Base-by-base conservation (phyloP, 2,797 vertebrate genomes). In the Taeniopygia guttata region DNA sequence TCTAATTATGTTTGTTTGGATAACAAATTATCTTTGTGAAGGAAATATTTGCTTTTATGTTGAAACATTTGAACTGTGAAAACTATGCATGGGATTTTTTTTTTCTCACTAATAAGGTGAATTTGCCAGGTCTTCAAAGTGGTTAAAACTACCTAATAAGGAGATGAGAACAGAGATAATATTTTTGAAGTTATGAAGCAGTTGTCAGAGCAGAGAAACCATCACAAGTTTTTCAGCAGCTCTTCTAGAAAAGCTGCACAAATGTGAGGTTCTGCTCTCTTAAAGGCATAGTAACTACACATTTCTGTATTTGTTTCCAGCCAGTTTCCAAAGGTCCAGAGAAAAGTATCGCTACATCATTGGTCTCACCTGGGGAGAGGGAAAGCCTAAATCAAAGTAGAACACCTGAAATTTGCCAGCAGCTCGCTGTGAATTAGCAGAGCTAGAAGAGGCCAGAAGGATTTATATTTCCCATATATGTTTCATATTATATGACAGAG, bases 41-140 rank as follows among this genome's bases (percentile, higher is more conserved):
- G 56, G 88, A 94, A 94, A 86, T 88, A 90, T 72, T 96, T 96
- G 52, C 89, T 95, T 96, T 96, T 89, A 88, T 84, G 43, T 90
- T 88, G 66, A 94, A 95, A 84, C 43, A 81, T 93, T 84, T 86
- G 76, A 94, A 81, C 87, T 78, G 60, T n/a, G 62, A 86, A 83
- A 85, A n/a, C 58, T 87, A 49, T 79, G 49, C 55, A 45, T 77
- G 56, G 3, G 1, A 0, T 4, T 22, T 62, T 40, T 38, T 38
- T 77, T 45, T 55, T 23, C 55, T 75, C 45, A 62, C 20, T 58
- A 89, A 77, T 36, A 66, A 43, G 59, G n/a, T 88, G 85, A 81
- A 90, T 84, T 91, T 94, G 22, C 66, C 14, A 16, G 76, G 36
- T 72, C 79, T 88, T 94, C 73, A 88, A 85, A 90, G 73, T 75